Evolutionary conservation across 2,113 vertebrate species (phyloP), one percentile per base, ranked within the genome.

Genomic region (Limnothrissa miodon): DNA sequence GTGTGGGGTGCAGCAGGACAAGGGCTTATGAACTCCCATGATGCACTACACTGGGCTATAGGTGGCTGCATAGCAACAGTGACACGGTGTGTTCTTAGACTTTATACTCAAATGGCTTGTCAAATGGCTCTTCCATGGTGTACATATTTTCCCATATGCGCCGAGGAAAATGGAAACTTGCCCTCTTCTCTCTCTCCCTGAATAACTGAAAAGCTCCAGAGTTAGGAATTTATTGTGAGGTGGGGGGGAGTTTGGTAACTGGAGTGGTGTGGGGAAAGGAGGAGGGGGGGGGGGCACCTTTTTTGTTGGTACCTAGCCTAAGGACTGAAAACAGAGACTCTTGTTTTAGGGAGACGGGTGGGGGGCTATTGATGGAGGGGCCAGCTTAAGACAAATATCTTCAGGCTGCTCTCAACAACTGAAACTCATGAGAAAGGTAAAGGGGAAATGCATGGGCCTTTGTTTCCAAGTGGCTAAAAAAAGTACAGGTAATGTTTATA

Each of bases 121-220:
- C 93, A 91, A 78, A 89, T 90, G 88, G 79, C 39, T 36, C 93
- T 93, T 93, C 90, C 86, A 90, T 88, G 85, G 86, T 87, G 87
- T 88, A 87, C 90, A 85, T 92, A 92, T 93, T 91, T 93, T 25
- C 39, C 92, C 94, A 93, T 89, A 89, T 87, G 92, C 91, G 92
- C 66, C 92, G 91, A 88, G 89, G 92, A 91, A 88, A 91, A 89
- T 88, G 91, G 92, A 93, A 92, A 92, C 91, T 90, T 94, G 92
- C 92, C 13, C 66, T 33, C 66, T 13, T 33, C 29, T 9, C 29
- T 10, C 62, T 7, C 62, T 11, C 6, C 62, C 33, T 1, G 3
- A 29, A 74, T 74, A 74, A 74, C 29, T 74, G 11, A 74, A 74
- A 74, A 74, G 66, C 66, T 74, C 39, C 66, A 74, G 66, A 74